Percentiles rank a stretch among this genome's conserved stretches.
Conservation (phyloP, 2,797 vertebrate species). For the Cetoscarus ocellatus region DNA sequence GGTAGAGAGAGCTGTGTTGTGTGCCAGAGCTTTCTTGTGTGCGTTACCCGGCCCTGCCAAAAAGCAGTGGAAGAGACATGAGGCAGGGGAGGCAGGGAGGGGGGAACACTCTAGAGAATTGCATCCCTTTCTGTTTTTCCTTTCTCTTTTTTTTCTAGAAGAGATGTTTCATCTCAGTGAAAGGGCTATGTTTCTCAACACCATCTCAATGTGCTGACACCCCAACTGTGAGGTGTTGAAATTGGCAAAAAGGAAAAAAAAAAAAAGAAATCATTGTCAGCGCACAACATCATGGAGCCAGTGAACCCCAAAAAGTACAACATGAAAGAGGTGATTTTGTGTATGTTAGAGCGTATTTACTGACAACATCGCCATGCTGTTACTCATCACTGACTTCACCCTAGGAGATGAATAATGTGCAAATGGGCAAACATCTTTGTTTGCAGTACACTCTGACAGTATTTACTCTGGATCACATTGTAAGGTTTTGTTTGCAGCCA, state of each 20-base stretch:
- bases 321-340: conserved; percentile 73
- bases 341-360: conserved; percentile 71
- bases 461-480: conserved; percentile 67
- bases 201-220: conserved; percentile 80
- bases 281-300: conserved; percentile 68
- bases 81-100: conserved; percentile 63
- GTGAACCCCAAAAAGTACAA: conserved; percentile 75
- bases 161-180: conserved; percentile 82
- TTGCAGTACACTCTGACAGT: conserved; percentile 66
- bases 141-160: conserved; percentile 52
- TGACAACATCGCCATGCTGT: conserved; percentile 69
- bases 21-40: conserved; percentile 79
- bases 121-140: conserved; percentile 80
- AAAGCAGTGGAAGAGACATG: conserved; percentile 74
- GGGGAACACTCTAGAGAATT: conserved; percentile 81
- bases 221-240: conserved; percentile 82
- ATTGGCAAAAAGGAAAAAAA: conserved; percentile 67
- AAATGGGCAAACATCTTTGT: conserved; percentile 76
- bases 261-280: conserved; percentile 70
- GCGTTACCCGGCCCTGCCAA: conserved; percentile 73
- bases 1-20: conserved; percentile 72
- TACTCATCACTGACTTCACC: conserved; percentile 73
- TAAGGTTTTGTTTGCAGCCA: conserved; percentile 62
- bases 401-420: conserved; percentile 69
- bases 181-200: conserved; percentile 80